phyloP scores from a whole-genome alignment of 2,797 vertebrate genomes.

The Clarias fuscus region DNA sequence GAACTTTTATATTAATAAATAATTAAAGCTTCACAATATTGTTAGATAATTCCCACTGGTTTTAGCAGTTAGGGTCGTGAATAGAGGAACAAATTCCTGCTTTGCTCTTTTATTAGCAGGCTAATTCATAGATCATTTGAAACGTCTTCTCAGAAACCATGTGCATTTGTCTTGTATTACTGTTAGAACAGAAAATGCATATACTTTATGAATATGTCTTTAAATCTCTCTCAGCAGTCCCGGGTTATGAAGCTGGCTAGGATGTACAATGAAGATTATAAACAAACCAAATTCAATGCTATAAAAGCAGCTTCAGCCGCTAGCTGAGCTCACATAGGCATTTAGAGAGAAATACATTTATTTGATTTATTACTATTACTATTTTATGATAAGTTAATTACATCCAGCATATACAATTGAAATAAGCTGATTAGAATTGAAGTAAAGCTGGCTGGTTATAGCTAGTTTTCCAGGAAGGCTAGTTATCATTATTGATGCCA shows the following conservation, averaged over 20 bases:
- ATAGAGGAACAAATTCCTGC: background rate
- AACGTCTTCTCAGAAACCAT: background rate
- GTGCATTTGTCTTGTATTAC: background rate
- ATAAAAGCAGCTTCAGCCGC: background rate
- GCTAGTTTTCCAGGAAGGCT: background rate
- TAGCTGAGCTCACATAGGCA: background rate
- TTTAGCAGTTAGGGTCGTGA: background rate
- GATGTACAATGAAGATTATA: background rate
- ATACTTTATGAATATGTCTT: background rate
- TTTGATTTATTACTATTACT: background rate
- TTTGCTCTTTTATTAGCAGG: background rate
- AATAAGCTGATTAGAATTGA: no score
- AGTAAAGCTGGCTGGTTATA: background rate
- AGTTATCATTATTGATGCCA: background rate
- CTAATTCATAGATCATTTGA: background rate
- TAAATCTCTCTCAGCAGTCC: background rate
- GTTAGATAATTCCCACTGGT: background rate
- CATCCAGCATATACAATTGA: background rate
- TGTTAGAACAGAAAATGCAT: background rate
- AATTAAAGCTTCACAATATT: background rate
- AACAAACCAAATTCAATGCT: background rate
- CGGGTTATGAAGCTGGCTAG: background rate
- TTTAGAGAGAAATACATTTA: background rate
- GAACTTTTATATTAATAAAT: background rate
- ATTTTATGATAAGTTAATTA: background rate